Conservation (phyloP, 2,797 vertebrate genomes). For the Pipistrellus kuhlii region DNA sequence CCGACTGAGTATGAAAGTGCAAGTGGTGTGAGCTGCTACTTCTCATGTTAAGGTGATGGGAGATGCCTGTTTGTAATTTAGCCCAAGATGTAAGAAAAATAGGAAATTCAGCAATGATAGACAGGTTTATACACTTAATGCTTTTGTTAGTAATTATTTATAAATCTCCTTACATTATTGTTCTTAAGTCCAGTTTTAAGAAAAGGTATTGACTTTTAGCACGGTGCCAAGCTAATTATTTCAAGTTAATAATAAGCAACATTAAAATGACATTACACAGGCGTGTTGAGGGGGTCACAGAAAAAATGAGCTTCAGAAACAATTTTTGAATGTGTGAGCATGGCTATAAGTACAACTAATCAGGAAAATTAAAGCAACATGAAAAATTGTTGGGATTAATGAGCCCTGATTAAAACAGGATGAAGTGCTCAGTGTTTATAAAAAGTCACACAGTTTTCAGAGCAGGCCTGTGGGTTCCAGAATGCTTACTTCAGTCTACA, state of each 20-base stretch:
- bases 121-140: conserved; percentile 4
- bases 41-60: neutral
- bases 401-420: conserved; percentile 76
- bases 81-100: neutral
- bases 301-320: conserved; percentile 69
- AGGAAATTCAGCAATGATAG: conserved; percentile 30
- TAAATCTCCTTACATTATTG: conserved; percentile 31
- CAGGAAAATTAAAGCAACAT: conserved; percentile 73
- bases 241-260: conserved; percentile 59
- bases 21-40: neutral
- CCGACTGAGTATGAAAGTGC: neutral
- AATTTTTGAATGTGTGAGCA: conserved; percentile 70
- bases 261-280: conserved; percentile 58
- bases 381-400: conserved; percentile 76
- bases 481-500: conserved; percentile 76
- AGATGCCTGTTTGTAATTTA: conserved; percentile 50
- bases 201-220: conserved; percentile 53
- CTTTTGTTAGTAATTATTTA: conserved; percentile 59
- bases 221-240: conserved; percentile 64
- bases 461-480: conserved; percentile 58
- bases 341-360: conserved; percentile 62
- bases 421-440: conserved; percentile 71
- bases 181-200: conserved; percentile 16
- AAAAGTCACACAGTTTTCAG: conserved; percentile 75
- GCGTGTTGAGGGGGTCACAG: neutral